Evolutionary conservation across 2,113 vertebrate species (phyloP), one percentile per base, ranked within the genome.

Genomic region (Chaetops frenatus): DNA sequence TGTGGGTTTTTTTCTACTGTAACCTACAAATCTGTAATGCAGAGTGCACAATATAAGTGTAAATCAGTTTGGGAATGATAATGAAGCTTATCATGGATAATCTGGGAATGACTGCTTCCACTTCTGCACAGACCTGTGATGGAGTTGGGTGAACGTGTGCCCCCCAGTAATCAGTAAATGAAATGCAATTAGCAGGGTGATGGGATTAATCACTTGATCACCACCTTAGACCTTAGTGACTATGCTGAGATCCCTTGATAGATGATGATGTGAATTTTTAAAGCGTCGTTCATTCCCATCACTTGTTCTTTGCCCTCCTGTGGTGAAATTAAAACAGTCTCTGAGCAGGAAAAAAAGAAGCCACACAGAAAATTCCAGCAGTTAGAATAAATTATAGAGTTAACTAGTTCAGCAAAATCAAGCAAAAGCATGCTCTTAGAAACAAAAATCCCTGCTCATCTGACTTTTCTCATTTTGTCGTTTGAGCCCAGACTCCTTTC

Each of bases 191-290:
- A 96, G 80, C 72, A 71, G 85, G 79, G 80, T 53, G 88, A 93
- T 81, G 66, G 76, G 92, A 81, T 90, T 95, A 96, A 96, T 97
- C 94, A 96, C 94, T 95, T 96, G 93, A 97, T 96, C 92, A 92
- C 88, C 69, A 91, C 88, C 94, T 92, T 92, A 95, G 93, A 92
- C 93, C 88, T 93, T 42, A 64, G 70, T 86, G 69, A 78, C 92
- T 88, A 17, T 15, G 48, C 72, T 62, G 88, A 96, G 94, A 90
- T 96, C 90, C 85, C 77, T 94, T 93, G 92, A 95, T 93, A 90
- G 95, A 90, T 95, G 93, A 91, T 95, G 92, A 94, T 92, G 90
- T 48, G 82, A 91, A 94, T 96, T 96, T 88, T 93, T 79, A 86
- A 81, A 97, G 92, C 33, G 2, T 58, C 2, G 2, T 92, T 95